A percentile compares a stretch with the other conserved stretches of the same genome.
Evolutionary conservation across 2,888 invertebrate genomes (phyloP).

Genomic region (Caenorhabditis uteleia): DNA sequence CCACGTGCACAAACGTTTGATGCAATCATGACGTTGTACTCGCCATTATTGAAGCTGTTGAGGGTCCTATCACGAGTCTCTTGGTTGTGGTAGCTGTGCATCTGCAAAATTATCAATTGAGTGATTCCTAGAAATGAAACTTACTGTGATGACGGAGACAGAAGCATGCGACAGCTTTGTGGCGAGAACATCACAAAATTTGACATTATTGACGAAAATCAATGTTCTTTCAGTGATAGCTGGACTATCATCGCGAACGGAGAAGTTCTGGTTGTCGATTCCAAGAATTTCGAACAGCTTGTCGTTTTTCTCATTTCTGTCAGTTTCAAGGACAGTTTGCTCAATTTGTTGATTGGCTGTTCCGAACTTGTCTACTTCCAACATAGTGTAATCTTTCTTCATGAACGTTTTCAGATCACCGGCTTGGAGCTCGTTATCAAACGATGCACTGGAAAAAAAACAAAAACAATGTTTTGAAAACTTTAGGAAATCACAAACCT

Average conservation of each 20-base stretch:
- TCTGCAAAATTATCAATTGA: constrained; percentile 6
- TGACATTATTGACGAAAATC: constrained; percentile 29
- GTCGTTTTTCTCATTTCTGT: constrained; percentile 3
- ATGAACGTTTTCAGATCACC: constrained; percentile 19
- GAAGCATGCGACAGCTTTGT: constrained; percentile 1
- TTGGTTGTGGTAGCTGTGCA: constrained; percentile 29
- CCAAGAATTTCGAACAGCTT: constrained; percentile 23
- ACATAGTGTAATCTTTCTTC: constrained; percentile 21
- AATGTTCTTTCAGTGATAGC: constrained; percentile 25
- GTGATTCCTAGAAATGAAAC: not conserved
- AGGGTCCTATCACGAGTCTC: constrained; percentile 15
- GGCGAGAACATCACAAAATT: constrained; percentile 16
- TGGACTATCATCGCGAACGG: constrained; percentile 6
- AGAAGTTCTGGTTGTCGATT: constrained; percentile 14
- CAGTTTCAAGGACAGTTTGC: constrained; percentile 9
- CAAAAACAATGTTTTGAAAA: not conserved
- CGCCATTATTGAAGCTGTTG: constrained; percentile 20
- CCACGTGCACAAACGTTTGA: constrained; percentile 35
- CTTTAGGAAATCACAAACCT: constrained; percentile 6
- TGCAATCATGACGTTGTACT: constrained; percentile 19
- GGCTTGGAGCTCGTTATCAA: constrained; percentile 16
- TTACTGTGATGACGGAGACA: constrained; percentile 10
- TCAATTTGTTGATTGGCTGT: constrained; percentile 28
- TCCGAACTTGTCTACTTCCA: constrained; percentile 27
- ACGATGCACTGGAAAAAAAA: constrained; percentile 28